These are phyloP conservation scores for Pedionomus torquatus DNA, from an alignment of 2,113 vertebrate genomes.

Conservation along the genomic window DNA sequence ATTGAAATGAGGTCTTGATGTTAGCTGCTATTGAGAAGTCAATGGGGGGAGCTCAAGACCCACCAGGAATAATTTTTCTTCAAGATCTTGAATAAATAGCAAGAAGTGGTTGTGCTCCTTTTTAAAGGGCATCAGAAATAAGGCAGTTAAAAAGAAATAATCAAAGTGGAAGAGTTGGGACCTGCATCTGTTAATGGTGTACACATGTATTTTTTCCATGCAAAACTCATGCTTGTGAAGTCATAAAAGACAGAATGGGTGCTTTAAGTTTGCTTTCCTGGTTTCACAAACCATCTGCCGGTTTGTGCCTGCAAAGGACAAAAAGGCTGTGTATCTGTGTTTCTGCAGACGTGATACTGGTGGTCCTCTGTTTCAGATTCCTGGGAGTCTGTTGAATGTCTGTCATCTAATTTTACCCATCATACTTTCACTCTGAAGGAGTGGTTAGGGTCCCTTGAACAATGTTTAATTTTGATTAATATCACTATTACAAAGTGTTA, in stretches of 20 bases:
- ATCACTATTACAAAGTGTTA: background rate
- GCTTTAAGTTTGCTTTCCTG: background rate
- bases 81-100: background rate
- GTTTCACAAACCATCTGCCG: slow-evolving; percentile 40
- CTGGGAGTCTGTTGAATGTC: background rate
- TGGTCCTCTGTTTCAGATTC: background rate
- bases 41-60: slow-evolving; percentile 58
- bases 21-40: slow-evolving; percentile 24
- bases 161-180: slow-evolving; percentile 18
- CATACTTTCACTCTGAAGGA: background rate
- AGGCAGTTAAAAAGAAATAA: slow-evolving; percentile 35
- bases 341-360: background rate
- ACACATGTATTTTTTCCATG: background rate
- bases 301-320: background rate
- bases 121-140: background rate
- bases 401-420: background rate
- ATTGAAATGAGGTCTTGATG: background rate
- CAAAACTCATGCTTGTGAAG: slow-evolving; percentile 12
- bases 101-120: background rate
- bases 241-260: background rate
- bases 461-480: background rate
- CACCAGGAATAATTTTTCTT: slow-evolving; percentile 20
- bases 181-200: slow-evolving; percentile 15
- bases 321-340: background rate
- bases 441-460: background rate